phyloP scores from a whole-genome alignment of 1,140 invertebrate genomes.

The Protaetia brevitarsis region DNA sequence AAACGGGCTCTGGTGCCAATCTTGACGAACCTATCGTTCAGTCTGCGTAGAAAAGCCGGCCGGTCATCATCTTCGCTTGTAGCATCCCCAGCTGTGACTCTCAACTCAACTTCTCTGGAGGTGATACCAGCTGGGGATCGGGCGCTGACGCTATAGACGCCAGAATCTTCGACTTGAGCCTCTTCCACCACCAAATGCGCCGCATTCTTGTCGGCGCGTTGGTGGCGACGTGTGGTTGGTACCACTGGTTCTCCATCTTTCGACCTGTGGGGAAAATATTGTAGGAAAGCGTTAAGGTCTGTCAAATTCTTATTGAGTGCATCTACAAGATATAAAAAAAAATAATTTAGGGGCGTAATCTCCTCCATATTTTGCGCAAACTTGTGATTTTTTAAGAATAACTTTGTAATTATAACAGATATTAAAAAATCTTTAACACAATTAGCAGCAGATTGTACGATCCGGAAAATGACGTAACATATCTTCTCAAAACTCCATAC shows the following conservation, averaged over 20 bases:
- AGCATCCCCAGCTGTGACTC: conserved; percentile 37
- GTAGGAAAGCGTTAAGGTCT: background rate
- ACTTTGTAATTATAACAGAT: too few relatives aligned
- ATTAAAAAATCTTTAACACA: too few relatives aligned
- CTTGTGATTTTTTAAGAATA: too few relatives aligned
- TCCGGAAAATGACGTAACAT: too few relatives aligned
- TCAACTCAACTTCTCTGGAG: conserved; percentile 44
- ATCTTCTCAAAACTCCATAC: too few relatives aligned
- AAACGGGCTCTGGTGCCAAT: conserved; percentile 80
- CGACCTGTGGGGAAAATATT: conserved; percentile 37
- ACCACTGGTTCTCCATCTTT: conserved; percentile 44
- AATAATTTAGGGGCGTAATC: too few relatives aligned
- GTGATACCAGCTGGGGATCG: conserved; percentile 52
- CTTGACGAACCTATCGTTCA: conserved; percentile 79
- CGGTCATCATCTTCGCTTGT: conserved; percentile 56
- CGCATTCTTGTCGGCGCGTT: conserved; percentile 47
- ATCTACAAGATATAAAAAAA: too few relatives aligned
- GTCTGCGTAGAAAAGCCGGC: conserved; percentile 71
- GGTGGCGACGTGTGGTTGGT: conserved; percentile 38
- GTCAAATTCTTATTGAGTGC: too few relatives aligned
- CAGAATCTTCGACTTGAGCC: conserved; percentile 54
- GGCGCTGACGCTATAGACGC: conserved; percentile 58
- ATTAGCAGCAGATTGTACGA: too few relatives aligned
- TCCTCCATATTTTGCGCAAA: too few relatives aligned
- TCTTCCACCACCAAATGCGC: conserved; percentile 55